Base-by-base conservation (phyloP, 1,140 invertebrate genomes). In the Thaumatotibia leucotreta region DNA sequence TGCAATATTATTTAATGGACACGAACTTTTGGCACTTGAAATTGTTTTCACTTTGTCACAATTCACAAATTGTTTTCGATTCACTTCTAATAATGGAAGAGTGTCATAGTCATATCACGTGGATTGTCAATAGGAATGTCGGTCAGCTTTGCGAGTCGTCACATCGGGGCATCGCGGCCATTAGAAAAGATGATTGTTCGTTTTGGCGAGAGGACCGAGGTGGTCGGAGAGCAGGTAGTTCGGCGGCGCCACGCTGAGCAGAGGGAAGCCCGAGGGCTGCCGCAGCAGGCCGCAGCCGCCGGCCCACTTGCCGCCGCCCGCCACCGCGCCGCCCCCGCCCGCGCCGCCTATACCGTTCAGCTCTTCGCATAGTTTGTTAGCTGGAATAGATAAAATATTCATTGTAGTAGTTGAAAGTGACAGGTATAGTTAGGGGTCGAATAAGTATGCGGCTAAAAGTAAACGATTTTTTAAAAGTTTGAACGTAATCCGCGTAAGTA, bases 141-240 rank as follows among this genome's bases (percentile, higher is more conserved):
- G 24, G 39, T 35, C 39, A 17, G 63, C 24, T 29, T 32, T 20
- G 10, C 39, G 64, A 32, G 35, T 35, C 17, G 63, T 35, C 49
- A 8, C 11, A 23, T 66, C 66, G 65, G 64, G 54, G 32, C 61
- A 45, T 45, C 65, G 72, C 72, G 72, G 74, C 82, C 82, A 89
- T 91, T 91, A 91, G 85, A 91, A 91, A 84, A 91, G 88, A 83
- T 91, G 88, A 79, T 91, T 91, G 76, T 89, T 89, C 66, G 86
- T 81, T 83, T 90, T 90, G 66, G 86, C 85, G 63, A 90, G 83
- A 14, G 86, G 86, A 24, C 88, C 88, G 66, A 89, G 84, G 66
- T 88, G 88, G 76, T 90, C 88, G 27, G 88, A 90, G 45, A 90
- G 84, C 23, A 90, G 76, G 67, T 90, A 90, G 78, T 90, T 90